These are phyloP conservation scores for Geopemphigus sp. DNA, from an alignment of 1,140 invertebrate species.

Conservation along the genomic window DNA sequence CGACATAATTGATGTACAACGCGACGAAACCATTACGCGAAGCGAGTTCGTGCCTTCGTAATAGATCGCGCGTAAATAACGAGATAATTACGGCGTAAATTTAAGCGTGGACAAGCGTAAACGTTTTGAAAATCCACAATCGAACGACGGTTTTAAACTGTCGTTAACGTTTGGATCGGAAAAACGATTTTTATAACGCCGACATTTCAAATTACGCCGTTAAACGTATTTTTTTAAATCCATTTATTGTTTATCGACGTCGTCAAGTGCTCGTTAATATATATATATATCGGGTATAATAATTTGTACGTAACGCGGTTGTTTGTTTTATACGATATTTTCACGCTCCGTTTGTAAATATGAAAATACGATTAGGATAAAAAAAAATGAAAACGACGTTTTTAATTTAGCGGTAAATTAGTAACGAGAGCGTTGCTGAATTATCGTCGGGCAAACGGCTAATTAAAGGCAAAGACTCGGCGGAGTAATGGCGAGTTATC, in stretches of 20 bases:
- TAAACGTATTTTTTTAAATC: neutral
- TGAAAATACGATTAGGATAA: too few relatives aligned
- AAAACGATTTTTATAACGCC: too few relatives aligned
- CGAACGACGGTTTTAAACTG: neutral
- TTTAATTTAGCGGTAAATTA: too few relatives aligned
- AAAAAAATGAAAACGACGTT: neutral
- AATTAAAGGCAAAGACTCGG: too few relatives aligned
- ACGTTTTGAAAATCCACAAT: neutral
- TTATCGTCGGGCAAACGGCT: too few relatives aligned
- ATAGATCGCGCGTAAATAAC: neutral
- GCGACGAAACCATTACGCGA: neutral
- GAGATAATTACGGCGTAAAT: neutral
- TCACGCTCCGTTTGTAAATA: neutral
- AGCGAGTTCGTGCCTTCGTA: neutral
- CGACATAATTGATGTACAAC: neutral
- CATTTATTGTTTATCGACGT: neutral
- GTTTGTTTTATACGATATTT: neutral
- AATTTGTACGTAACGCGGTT: neutral
- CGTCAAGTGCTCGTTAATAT: neutral
- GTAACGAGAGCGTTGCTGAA: too few relatives aligned
- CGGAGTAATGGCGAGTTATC: too few relatives aligned
- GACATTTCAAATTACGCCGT: neutral
- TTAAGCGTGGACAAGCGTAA: neutral
- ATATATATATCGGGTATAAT: neutral
- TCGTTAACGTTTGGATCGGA: too few relatives aligned